A percentile compares a stretch with the other conserved stretches of the same genome.
Evolutionary conservation across 2,797 vertebrate species (phyloP).

Genomic region (Enteromius unitaeniatus): DNA sequence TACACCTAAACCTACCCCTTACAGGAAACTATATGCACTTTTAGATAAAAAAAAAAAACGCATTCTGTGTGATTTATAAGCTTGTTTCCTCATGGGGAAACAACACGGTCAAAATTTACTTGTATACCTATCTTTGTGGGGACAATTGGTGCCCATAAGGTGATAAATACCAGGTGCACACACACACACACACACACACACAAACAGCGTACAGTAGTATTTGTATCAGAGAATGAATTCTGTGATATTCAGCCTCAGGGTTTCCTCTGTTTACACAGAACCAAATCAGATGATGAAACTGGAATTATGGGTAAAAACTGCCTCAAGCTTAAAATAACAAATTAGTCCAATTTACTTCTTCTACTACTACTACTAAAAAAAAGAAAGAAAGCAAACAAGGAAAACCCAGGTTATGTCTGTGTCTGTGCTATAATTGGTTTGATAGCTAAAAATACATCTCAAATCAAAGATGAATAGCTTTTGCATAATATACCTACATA

Average conservation of each 20-base stretch:
- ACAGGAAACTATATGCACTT: no score
- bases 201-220: background rate
- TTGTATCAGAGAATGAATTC: constrained; percentile 25
- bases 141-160: no score
- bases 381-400: background rate
- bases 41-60: no score
- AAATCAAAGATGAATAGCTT: no score
- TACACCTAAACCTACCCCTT: no score
- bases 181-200: background rate
- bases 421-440: background rate
- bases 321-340: constrained; percentile 15
- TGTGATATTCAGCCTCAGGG: constrained; percentile 51
- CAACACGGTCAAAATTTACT: no score
- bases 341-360: constrained; percentile 13
- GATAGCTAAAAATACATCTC: background rate
- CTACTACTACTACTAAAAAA: background rate
- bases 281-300: constrained; percentile 20
- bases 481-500: no score
- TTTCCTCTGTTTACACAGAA: constrained; percentile 7
- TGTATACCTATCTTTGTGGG: no score
- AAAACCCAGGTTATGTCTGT: background rate
- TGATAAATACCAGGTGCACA: background rate
- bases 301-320: constrained; percentile 23
- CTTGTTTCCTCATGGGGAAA: no score
- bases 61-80: no score